Evolutionary conservation across 2,888 invertebrate genomes (phyloP), one percentile per base, ranked within the genome.

Genomic region (Melinaea marsaeus): DNA sequence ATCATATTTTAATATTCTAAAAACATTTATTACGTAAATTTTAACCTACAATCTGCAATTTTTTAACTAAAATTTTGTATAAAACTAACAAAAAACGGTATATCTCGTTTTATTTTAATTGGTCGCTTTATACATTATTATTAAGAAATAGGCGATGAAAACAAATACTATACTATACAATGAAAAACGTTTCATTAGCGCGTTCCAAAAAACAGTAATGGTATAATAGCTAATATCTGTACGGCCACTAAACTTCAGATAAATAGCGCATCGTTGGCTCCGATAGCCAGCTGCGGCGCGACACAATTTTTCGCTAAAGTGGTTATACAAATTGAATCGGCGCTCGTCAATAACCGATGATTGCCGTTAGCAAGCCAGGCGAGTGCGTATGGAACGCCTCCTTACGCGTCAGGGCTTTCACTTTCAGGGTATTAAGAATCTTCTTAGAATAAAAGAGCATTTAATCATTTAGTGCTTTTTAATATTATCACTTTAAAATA

Each of bases 231-330:
- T 51, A 51, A 51, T 32, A 51, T 7, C 51, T 51, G 32, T 51
- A 47, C 51, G 54, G 54, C 60, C 63, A 46, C 57, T 51, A 48
- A 57, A 46, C 58, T 57, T 58, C 47, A 61, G 68, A 69, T 68
- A 66, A 70, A 71, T 71, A 60, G 67, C 66, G 62, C 60, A 37
- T 61, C 62, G 66, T 61, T 67, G 64, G 63, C 65, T 56, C 62
- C 72, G 85, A 85, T 84, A 85, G 76, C 79, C 88, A 87, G 87
- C 85, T 87, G 88, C 70, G 80, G 69, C 76, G 71, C 71, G 78
- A 84, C 84, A 90, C 90, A 91, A 91, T 91, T 91, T 90, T 83
- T 86, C 91, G 91, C 87, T 88, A 80, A 85, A 85, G 75, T 84
- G 89, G 81, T 78, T 82, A 75, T 83, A 81, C 80, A 88, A 88